Evolutionary conservation across 2,888 invertebrate genomes (phyloP), one percentile per base, ranked within the genome.

Genomic region (Listrodromus nycthemerus): DNA sequence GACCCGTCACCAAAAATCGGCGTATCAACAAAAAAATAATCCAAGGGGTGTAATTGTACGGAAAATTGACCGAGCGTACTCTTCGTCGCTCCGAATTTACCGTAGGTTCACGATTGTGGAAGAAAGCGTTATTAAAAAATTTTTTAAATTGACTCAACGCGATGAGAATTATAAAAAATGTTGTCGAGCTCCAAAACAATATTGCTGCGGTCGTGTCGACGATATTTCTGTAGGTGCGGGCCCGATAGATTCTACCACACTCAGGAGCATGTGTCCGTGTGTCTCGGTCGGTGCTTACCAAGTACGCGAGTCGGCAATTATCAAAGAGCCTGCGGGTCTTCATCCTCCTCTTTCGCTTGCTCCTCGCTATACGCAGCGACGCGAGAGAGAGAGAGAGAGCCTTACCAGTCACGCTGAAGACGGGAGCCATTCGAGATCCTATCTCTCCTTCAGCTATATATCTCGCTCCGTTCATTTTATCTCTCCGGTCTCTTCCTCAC

Each of bases 351-450:
- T 6, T 3, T 24, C 48, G 10, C 61, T 33, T 67, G 21, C 70
- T 63, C 21, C 52, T 73, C 66, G 30, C 63, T 63, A 37, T 24
- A 16, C 13, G 33, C 65, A 30, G 52, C 76, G 48, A 33, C n/a
- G n/a, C n/a, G n/a, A n/a, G n/a, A n/a, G n/a, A n/a, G n/a, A n/a
- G n/a, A 71, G 55, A 55, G 73, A 80, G 84, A 86, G 88, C 88
- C 85, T 90, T 90, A 90, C 90, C 88, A 92, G 92, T 91, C 91
- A 92, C 91, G 91, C 91, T 91, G 89, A 92, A 92, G 91, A 92
- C 92, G 89, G 92, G 90, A 92, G 92, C 92, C 89, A 88, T 89
- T 87, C 81, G 87, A 92, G 92, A 92, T 92, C 88, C 87, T 92
- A 92, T 92, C 91, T 87, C 85, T 24, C 24, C 52, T 69, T 82